A percentile compares a stretch with the other conserved stretches of the same genome.
phyloP scores from a whole-genome alignment of 2,888 invertebrate genomes.

The Deroplatys truncata region DNA sequence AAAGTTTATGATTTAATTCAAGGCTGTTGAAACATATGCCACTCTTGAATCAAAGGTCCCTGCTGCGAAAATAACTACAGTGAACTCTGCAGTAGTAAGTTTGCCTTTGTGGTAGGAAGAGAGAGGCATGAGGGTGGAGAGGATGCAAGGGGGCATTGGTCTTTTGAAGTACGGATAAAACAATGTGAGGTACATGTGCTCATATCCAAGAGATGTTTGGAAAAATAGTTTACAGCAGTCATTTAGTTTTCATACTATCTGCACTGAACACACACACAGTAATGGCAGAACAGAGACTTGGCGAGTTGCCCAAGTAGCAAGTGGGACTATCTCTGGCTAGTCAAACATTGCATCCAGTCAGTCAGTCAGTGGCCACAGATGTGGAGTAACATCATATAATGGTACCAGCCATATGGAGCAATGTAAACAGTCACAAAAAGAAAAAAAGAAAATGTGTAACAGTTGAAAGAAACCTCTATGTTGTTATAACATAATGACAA shows the following conservation, averaged over 20 bases:
- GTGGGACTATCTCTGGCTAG: neutral
- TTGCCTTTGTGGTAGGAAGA: neutral
- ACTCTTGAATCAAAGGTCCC: neutral
- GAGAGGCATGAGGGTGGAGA: neutral
- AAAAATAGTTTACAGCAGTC: neutral
- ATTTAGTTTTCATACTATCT: neutral
- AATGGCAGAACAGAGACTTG: neutral
- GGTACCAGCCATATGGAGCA: neutral
- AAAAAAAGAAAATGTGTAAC: neutral
- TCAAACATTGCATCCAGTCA: neutral
- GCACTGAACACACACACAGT: neutral
- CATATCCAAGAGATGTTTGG: neutral
- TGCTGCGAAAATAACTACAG: constrained; percentile 19
- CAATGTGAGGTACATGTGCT: neutral
- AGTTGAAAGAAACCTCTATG: neutral
- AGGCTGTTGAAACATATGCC: neutral
- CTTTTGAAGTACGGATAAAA: neutral
- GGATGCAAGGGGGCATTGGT: constrained; percentile 13
- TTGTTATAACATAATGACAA: neutral
- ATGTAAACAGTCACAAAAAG: neutral
- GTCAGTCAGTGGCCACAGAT: neutral
- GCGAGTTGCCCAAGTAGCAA: neutral
- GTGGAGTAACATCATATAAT: neutral
- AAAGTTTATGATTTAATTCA: no score
- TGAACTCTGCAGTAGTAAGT: neutral